These are phyloP conservation scores for Pangasius sanitwongsei DNA, from an alignment of 2,797 vertebrate species.

Conservation along the genomic window DNA sequence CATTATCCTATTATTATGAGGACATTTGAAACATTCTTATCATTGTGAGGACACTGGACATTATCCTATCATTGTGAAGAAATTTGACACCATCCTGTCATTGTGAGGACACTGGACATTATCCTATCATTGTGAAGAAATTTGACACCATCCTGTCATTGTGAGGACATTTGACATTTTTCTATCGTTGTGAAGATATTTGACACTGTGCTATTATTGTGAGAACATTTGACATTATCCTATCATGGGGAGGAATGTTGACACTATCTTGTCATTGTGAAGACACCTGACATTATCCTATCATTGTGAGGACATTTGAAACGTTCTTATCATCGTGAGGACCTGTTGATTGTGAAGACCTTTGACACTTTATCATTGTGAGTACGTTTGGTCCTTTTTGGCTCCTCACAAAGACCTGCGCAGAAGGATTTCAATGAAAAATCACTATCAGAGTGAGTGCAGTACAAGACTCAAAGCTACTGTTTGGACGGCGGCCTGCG, in stretches of 20 bases:
- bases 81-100: neutral
- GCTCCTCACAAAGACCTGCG: neutral
- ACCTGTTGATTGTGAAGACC: too few species aligned
- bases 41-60: neutral
- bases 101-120: neutral
- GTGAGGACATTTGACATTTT: neutral
- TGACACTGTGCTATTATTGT: neutral
- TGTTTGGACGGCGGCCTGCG: neutral
- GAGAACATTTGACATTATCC: neutral
- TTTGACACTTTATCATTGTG: too few species aligned
- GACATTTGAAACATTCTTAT: neutral
- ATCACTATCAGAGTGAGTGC: neutral
- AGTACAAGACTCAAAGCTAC: neutral
- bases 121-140: neutral
- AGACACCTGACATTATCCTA: too few species aligned
- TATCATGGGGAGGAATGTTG: neutral
- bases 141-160: neutral
- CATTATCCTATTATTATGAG: neutral
- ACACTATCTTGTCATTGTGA: neutral
- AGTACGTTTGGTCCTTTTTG: neutral
- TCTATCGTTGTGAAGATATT: neutral
- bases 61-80: neutral
- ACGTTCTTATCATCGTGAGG: neutral
- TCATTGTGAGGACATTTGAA: too few species aligned
- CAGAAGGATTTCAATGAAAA: neutral